Base-by-base conservation (phyloP, 2,113 vertebrate species). In the Gymnobelideus leadbeateri region DNA sequence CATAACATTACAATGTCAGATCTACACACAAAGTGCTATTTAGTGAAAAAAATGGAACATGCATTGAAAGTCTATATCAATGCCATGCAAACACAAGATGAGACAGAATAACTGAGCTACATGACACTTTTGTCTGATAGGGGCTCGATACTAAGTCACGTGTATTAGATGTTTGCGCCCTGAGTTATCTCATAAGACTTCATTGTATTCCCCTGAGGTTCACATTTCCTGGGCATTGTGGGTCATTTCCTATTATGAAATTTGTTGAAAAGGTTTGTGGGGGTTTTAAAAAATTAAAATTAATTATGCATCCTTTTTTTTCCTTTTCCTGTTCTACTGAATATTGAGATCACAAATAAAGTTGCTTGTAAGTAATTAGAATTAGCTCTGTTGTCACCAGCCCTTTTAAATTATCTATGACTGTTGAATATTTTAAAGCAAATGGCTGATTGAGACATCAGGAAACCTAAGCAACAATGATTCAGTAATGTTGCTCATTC, bases 391-490 rank as follows among this genome's bases (percentile, higher is more conserved):
- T 90, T 43, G 92, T 91, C 61, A n/a, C 31, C 28, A 25, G 49
- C 47, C 26, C 55, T 92, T 91, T 53, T 51, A 92, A 50, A 94
- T n/a, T 52, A 19, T 0, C 53, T 89, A 93, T 68, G 14, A 51
- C 19, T 37, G 89, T 54, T 90, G 90, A 90, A 25, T 16, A 52
- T 57, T 26, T 94, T 89, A 1, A 16, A 61, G 61, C 43, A 84
- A 53, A 1, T 6, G 28, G 91, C 89, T 57, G 91, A 89, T 97
- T 96, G 95, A 94, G 97, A 94, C 97, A 97, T 92, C 91, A 93
- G 97, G 97, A 97, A 97, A 96, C 51, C 37, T 43, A 51, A 96
- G 93, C 52, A 95, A 94, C n/a, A 46, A 6, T 90, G 90, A 77
- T 84, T 84, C 68, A 84, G 43, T 23, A 84, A 43, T 43, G 25